A percentile compares a stretch with the other conserved stretches of the same genome.
Conservation (phyloP, 2,888 invertebrate species). For the Drosophila acutilabella region DNA sequence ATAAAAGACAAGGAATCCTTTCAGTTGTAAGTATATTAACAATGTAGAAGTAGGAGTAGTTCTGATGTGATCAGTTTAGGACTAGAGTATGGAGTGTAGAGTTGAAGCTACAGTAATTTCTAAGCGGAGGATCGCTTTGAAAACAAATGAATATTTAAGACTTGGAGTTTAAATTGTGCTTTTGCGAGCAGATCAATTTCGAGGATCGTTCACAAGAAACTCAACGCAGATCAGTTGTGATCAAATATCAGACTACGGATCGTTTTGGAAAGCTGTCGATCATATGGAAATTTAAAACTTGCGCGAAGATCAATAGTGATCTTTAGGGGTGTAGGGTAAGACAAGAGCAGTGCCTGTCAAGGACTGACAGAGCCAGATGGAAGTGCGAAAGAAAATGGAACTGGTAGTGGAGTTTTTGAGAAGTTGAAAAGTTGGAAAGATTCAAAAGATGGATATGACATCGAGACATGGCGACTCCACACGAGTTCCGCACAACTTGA, state of each 20-base stretch:
- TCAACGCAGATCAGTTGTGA: too few relatives aligned
- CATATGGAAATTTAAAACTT: conserved; percentile 2
- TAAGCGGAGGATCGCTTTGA: too few relatives aligned
- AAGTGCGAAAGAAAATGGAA: conserved; percentile 20
- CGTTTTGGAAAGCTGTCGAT: not conserved
- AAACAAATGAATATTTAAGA: too few relatives aligned
- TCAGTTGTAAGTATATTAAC: too few relatives aligned
- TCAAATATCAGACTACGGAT: too few relatives aligned
- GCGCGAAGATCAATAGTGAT: conserved; percentile 1
- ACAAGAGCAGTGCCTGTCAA: conserved; percentile 23
- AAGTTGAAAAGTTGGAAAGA: conserved; percentile 11
- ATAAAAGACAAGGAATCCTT: not conserved
- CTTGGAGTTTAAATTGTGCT: too few relatives aligned
- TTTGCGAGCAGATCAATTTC: too few relatives aligned
- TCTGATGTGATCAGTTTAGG: too few relatives aligned
- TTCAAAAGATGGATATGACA: conserved; percentile 9
- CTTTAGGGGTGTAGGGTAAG: not conserved
- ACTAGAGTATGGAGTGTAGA: too few relatives aligned
- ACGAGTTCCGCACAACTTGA: conserved; percentile 50
- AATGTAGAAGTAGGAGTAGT: too few relatives aligned
- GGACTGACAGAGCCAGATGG: conserved; percentile 38
- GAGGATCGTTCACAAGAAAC: too few relatives aligned
- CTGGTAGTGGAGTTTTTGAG: not conserved
- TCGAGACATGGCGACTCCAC: conserved; percentile 41
- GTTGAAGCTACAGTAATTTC: too few relatives aligned